Conservation (phyloP, 2,888 invertebrate genomes). For the Eristalis arbustorum region DNA sequence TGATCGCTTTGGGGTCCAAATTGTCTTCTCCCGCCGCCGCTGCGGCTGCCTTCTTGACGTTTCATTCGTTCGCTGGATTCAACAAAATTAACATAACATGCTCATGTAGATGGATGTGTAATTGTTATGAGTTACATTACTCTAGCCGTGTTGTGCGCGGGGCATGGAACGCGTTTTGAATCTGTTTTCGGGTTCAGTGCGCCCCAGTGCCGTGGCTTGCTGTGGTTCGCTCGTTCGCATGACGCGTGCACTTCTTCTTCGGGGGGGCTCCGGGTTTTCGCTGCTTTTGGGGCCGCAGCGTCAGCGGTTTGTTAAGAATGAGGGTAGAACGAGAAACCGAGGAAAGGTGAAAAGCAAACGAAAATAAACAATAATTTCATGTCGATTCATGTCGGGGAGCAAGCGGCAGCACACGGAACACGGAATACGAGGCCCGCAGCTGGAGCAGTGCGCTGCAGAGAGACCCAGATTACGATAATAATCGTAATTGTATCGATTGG, state of each 20-base stretch:
- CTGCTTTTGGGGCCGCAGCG: slow-evolving; percentile 5
- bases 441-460: slow-evolving; percentile 20
- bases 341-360: slow-evolving; percentile 6
- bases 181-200: slow-evolving; percentile 49
- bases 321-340: slow-evolving; percentile 27
- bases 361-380: slow-evolving; percentile 58
- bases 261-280: slow-evolving; percentile 7
- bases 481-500: slow-evolving; percentile 70
- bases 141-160: slow-evolving; percentile 29
- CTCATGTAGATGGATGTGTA: slow-evolving; percentile 68
- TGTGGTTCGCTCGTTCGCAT: slow-evolving; percentile 32
- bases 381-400: slow-evolving; percentile 44
- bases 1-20: slow-evolving; percentile 57
- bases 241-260: slow-evolving; percentile 55
- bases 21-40: neutral
- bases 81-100: slow-evolving; percentile 66
- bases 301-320: slow-evolving; percentile 43
- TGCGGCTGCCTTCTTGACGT: neutral
- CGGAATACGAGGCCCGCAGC: slow-evolving; percentile 6
- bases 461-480: slow-evolving; percentile 65
- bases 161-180: slow-evolving; percentile 23
- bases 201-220: neutral
- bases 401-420: slow-evolving; percentile 7
- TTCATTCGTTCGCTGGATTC: slow-evolving; percentile 14
- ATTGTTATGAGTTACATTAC: slow-evolving; percentile 65